Base-by-base conservation (phyloP, 2,113 vertebrate genomes). In the Nycticebus coucang region DNA sequence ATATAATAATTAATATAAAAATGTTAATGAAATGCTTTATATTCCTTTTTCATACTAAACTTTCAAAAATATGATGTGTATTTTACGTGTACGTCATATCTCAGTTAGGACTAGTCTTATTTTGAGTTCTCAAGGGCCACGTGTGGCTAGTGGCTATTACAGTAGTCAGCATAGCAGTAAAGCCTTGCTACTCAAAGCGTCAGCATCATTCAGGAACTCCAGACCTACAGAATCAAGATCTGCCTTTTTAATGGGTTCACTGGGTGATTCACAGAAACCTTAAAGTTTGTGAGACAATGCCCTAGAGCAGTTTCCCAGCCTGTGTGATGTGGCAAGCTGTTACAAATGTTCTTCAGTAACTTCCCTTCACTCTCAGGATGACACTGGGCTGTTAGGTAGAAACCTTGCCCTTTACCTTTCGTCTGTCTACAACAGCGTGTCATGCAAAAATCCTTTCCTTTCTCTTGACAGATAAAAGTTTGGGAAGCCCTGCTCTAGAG, bases 1-100 rank as follows among this genome's bases (percentile, higher is more conserved):
- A 79, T 55, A 24, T 91, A 84, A 75, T 71, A 41, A 55, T 18
- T 71, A 37, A 57, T 14, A 80, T 74, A 91, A 95, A 95, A 68
- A 50, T 80, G 22, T n/a, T 41, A 80, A 69, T 62, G 41, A 69
- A 18, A 62, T 71, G n/a, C 75, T 83, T 72, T 64, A 66, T 13
- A 66, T 74, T 75, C 45, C 60, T 82, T 68, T 87, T 60, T 62
- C 33, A 62, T 50, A 83, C 41, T 53, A 69, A 95, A 62, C 26
- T 28, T 64, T 64, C 60, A 45, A 24, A 91, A 55, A 55, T 62
- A 33, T 60, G 26, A 37, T 79, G 17, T 35, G 11, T 50, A 59
- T 50, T 77, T 87, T 82, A 57, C 4, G 75, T 14, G 30, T 59
- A 78, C 0, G 64, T 24, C 17, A 66, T 7, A 19, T 57, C 35